Conservation (phyloP, 1,140 invertebrate species). For the Ceratina australensis region DNA sequence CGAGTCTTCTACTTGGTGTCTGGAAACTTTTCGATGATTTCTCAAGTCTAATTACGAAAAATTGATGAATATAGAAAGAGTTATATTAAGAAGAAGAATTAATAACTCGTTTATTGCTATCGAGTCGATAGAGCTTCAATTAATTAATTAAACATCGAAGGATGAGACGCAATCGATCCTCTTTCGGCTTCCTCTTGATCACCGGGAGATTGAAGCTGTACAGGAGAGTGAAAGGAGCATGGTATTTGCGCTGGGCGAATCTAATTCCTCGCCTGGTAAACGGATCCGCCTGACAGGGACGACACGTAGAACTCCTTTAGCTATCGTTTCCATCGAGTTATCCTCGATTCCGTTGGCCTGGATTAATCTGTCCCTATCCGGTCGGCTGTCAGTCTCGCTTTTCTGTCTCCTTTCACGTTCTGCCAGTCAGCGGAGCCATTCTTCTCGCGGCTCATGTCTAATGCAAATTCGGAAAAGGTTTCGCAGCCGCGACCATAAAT, state of each 20-base stretch:
- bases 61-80: too few relatives aligned
- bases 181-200: neutral
- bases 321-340: slow-evolving; percentile 48
- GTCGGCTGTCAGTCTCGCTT: neutral
- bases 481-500: slow-evolving; percentile 65
- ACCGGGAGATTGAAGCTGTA: slow-evolving; percentile 24
- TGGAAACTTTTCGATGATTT: too few relatives aligned
- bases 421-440: slow-evolving; percentile 8
- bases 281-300: slow-evolving; percentile 23
- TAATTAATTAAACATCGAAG: too few relatives aligned
- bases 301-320: slow-evolving; percentile 4
- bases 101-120: too few relatives aligned
- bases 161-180: too few relatives aligned
- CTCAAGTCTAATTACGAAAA: too few relatives aligned
- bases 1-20: too few relatives aligned
- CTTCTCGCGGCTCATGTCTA: slow-evolving; percentile 28
- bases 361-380: slow-evolving; percentile 27
- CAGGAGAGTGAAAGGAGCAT: slow-evolving; percentile 42
- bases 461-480: slow-evolving; percentile 71
- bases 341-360: slow-evolving; percentile 37
- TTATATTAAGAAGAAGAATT: too few relatives aligned
- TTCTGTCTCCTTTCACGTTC: neutral
- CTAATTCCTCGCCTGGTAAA: slow-evolving; percentile 62
- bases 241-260: slow-evolving; percentile 42
- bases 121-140: too few relatives aligned